Evolutionary conservation across 2,888 invertebrate genomes (phyloP), one percentile per base, ranked within the genome.

Genomic region (Carterocephalus palaemon): DNA sequence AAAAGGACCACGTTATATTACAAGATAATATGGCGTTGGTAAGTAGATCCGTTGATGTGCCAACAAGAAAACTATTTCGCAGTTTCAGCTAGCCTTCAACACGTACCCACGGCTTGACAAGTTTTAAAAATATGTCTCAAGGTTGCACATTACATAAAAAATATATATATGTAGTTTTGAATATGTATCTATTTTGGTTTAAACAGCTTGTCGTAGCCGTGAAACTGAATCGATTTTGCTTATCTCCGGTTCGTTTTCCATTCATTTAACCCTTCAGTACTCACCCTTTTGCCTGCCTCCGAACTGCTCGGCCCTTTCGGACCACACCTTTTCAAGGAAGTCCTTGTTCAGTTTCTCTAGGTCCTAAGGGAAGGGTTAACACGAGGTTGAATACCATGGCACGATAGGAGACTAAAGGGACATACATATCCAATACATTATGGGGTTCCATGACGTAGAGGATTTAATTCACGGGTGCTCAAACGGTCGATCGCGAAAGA

Each of bases 211-310:
- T n/a, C 2, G 3, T 8, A 23, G 23, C 5, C 9, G 47, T 48
- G 16, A 12, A 16, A 24, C 20, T 13, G 40, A 47, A 52, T 53
- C 36, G 39, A 52, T 26, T 20, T 29, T 45, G 42, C 43, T 47
- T 3, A 42, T 54, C 52, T 48, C 43, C 31, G 31, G 26, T 12
- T 10, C 22, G 38, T 34, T 33, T 37, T 17, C 8, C 51, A 52
- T 55, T 53, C 12, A 4, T 12, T 15, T 20, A 3, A 15, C 22
- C 8, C 29, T 22, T 10, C 4, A 7, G 4, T 20, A 90, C 93
- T 91, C 91, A 96, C 95, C 89, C 91, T 95, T 95, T 88, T 94
- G 94, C 79, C 96, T 94, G 85, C 92, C 92, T 76, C 92, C 92
- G 88, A 95, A 96, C 86, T 95, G 94, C 64, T 93, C 92, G 86